Percentiles rank a stretch among this genome's conserved stretches.
Conservation (phyloP, 2,797 vertebrate genomes). For the Urosaurus nigricauda region DNA sequence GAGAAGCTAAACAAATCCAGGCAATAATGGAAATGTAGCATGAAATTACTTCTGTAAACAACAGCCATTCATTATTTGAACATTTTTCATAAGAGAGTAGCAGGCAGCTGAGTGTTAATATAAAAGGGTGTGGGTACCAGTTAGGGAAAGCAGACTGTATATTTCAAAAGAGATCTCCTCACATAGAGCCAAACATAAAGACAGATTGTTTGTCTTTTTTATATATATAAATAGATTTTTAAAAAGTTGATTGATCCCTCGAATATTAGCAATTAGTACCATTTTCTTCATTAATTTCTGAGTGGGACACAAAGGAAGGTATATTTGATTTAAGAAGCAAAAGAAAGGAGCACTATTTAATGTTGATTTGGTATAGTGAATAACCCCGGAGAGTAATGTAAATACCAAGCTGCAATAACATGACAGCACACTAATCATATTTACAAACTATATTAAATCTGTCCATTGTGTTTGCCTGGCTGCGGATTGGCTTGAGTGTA, state of each 20-base stretch:
- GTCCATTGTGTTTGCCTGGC: conserved; percentile 95
- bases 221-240: conserved; percentile 84
- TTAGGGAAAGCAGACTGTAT: conserved; percentile 57
- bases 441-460: conserved; percentile 99
- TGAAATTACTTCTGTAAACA: conserved; percentile 99
- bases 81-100: conserved; percentile 89
- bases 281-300: conserved; percentile 94
- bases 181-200: conserved; percentile 77
- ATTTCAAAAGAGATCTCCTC: conserved; percentile 78
- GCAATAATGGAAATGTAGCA: conserved; percentile 99
- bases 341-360: conserved; percentile 90
- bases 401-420: conserved; percentile 97
- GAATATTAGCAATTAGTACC: conserved; percentile 92
- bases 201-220: conserved; percentile 89
- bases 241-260: conserved; percentile 92
- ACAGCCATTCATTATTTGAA: conserved; percentile 94
- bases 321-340: conserved; percentile 84
- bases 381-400: conserved; percentile 98
- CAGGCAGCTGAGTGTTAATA: conserved; percentile 76
- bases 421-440: conserved; percentile 99
- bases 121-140: conserved; percentile 67
- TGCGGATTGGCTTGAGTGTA: conserved; percentile 93
- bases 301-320: conserved; percentile 81
- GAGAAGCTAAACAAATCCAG: conserved; percentile 94
- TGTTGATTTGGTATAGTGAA: conserved; percentile 93